Conservation (phyloP, 2,113 vertebrate genomes). For the Sylvicapra grimmia region DNA sequence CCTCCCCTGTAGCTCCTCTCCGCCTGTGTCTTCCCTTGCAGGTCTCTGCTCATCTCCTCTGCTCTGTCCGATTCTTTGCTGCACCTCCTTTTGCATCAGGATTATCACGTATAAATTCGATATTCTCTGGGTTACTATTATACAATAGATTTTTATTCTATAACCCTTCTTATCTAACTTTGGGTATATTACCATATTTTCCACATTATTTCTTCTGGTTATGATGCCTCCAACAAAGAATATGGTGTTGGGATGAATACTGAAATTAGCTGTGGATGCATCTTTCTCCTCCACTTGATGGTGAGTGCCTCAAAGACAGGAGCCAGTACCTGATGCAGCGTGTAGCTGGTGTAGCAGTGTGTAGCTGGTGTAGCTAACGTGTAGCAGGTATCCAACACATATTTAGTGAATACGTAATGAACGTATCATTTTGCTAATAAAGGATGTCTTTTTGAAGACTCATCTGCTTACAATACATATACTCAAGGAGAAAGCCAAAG, state of each 20-base stretch:
- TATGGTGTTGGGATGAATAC: not conserved
- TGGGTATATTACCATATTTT: not conserved
- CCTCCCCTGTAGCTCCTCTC: rapidly evolving
- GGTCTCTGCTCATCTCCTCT: not conserved
- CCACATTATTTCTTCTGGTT: not conserved
- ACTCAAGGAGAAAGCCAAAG: not conserved
- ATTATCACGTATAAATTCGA: not conserved
- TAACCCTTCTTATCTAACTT: not conserved
- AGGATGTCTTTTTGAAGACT: not conserved
- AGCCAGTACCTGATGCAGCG: not conserved
- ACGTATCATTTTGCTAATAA: not conserved
- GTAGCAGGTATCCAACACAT: not conserved
- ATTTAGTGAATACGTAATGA: not conserved
- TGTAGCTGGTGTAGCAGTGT: too few relatives aligned
- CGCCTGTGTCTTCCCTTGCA: rapidly evolving
- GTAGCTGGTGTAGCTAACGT: too few relatives aligned
- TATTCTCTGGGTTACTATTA: not conserved
- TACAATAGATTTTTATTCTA: not conserved
- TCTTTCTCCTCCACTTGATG: not conserved
- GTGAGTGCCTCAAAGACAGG: not conserved
- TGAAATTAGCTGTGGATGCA: not conserved
- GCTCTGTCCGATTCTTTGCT: not conserved
- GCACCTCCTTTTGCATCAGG: not conserved
- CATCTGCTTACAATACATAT: not conserved
- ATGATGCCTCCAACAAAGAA: not conserved